Percentiles rank a stretch among this genome's conserved stretches.
Evolutionary conservation across 2,113 vertebrate genomes (phyloP).

Genomic region (Marmota monax): DNA sequence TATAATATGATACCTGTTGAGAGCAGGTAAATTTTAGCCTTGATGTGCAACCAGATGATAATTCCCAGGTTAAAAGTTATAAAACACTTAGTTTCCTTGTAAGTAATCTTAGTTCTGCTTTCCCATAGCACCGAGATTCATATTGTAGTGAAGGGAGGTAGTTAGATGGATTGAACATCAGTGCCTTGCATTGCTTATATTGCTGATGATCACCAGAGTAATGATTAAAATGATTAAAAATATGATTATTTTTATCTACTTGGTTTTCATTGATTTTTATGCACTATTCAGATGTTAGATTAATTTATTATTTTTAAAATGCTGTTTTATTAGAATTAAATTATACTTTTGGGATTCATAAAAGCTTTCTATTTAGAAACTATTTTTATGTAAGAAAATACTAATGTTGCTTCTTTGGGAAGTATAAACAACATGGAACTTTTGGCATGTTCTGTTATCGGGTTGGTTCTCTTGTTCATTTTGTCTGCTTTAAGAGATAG

Average conservation of each 20-base stretch:
- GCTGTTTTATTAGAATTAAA: neutral
- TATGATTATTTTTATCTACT: neutral
- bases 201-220: neutral
- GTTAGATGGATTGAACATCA: neutral
- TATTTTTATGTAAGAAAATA: constrained; percentile 47
- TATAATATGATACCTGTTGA: neutral
- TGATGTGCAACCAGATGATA: neutral
- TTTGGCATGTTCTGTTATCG: constrained; percentile 5
- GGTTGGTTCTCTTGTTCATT: neutral
- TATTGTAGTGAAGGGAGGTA: neutral
- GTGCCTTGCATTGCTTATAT: neutral
- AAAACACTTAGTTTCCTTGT: neutral
- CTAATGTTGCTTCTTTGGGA: neutral
- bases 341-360: constrained; percentile 10
- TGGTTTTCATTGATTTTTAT: constrained; percentile 44
- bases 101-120: constrained; percentile 32
- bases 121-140: neutral
- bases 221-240: constrained; percentile 1
- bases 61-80: neutral
- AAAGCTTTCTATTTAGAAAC: neutral
- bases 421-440: neutral
- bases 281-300: constrained; percentile 31
- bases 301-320: constrained; percentile 46
- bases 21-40: constrained; percentile 16
- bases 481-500: constrained; percentile 10